phyloP scores from a whole-genome alignment of 2,797 vertebrate species.

The Gymnopithys bicolor region DNA sequence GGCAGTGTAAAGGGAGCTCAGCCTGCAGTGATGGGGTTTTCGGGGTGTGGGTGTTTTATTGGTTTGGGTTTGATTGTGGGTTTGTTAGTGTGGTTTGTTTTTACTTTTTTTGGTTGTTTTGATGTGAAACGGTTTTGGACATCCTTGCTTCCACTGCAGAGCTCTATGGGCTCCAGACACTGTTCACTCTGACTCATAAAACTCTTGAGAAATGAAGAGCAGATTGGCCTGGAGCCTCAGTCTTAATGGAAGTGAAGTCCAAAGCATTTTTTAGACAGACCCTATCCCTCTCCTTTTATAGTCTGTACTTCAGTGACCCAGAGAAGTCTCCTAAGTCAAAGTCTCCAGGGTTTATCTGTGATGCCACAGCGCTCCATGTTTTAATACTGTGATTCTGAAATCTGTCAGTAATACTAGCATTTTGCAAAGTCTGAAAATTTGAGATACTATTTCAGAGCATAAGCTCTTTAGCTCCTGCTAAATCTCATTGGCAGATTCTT shows the following conservation, averaged over 20 bases:
- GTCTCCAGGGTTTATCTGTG: neutral
- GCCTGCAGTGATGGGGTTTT: neutral
- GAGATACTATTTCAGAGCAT: neutral
- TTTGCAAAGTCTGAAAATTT: neutral
- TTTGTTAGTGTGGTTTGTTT: neutral
- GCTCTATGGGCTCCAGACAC: fast-evolving
- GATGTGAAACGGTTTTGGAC: neutral
- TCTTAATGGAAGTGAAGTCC: neutral
- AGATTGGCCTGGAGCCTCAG: neutral
- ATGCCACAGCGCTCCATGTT: neutral
- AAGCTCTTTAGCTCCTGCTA: neutral
- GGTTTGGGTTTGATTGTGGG: neutral
- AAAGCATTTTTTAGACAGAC: neutral
- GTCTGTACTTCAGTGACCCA: neutral
- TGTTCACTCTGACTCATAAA: neutral
- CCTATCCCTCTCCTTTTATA: neutral
- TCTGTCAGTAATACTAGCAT: neutral
- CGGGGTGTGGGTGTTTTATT: too few species aligned
- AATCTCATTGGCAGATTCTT: neutral
- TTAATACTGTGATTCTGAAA: neutral
- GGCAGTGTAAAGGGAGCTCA: neutral
- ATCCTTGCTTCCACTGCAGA: neutral
- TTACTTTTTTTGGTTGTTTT: neutral
- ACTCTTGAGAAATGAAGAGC: neutral
- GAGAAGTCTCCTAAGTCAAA: neutral